Evolutionary conservation across 2,888 invertebrate species (phyloP), one percentile per base, ranked within the genome.

Genomic region (Mythimna albipuncta): DNA sequence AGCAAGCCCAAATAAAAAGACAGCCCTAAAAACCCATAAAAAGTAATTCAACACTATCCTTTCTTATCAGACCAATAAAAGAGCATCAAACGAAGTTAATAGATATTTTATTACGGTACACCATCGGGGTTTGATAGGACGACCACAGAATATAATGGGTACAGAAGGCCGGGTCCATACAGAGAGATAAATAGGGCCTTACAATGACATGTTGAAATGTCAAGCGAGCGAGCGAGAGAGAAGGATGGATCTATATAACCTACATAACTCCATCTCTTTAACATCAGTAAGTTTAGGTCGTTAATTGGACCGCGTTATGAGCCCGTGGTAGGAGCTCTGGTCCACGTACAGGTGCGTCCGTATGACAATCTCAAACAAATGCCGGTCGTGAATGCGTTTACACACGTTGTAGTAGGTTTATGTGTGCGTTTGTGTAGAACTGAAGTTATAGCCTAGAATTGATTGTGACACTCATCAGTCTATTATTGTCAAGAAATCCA

Each of bases 51-150:
- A 69, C 64, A 58, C 77, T 62, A 72, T 72, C 75, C 71, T 69
- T 72, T 67, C 73, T 82, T 84, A 86, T 86, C 84, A 65, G 16
- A 6, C 54, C 52, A 65, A 79, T 80, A 73, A 83, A 84, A 72
- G 73, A 61, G 62, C 75, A 76, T 79, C 69, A 77, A 79, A 75
- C 66, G 50, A 64, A 63, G 66, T 72, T 80, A 84, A 85, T 83
- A 84, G 77, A 74, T 83, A 77, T 84, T 84, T 84, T 84, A 84
- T 80, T 77, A 83, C 82, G 52, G 65, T 64, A 32, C 54, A 68
- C 57, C 35, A 47, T 58, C 57, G 50, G 61, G 41, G 67, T 21
- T 11, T 21, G 81, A 81, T 81, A 78, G 68, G 75, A 64, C 41
- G 38, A 41, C 50, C 71, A 52, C 9, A 35, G 41, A 21, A 26